These are phyloP conservation scores for Bombus pascuorum DNA, from an alignment of 1,140 invertebrate genomes.

Conservation along the genomic window DNA sequence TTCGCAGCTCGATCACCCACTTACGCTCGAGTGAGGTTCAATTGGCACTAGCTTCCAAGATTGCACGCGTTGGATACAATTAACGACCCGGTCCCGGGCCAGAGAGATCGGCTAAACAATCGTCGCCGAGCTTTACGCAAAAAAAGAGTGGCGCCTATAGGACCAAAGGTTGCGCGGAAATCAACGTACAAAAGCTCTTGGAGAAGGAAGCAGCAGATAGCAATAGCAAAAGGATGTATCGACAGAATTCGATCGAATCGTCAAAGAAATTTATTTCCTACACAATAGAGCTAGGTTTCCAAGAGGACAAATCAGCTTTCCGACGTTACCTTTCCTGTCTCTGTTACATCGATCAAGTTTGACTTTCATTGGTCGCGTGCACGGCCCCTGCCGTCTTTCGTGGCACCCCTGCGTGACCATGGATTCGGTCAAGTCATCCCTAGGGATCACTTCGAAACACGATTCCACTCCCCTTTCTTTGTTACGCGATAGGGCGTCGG, in stretches of 20 bases:
- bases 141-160: background rate
- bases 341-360: slow-evolving; percentile 61
- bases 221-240: slow-evolving; percentile 1
- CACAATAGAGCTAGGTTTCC: background rate
- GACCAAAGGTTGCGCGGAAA: background rate
- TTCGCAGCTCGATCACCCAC: slow-evolving; percentile 61
- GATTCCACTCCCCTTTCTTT: slow-evolving; percentile 40
- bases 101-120: background rate
- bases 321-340: slow-evolving; percentile 20
- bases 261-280: slow-evolving; percentile 21
- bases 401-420: slow-evolving; percentile 47
- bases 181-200: background rate
- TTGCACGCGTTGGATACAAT: slow-evolving; percentile 46
- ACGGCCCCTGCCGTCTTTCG: slow-evolving; percentile 2
- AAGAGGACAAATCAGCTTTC: slow-evolving; percentile 8
- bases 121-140: background rate
- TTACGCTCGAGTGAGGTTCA: slow-evolving; percentile 57
- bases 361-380: slow-evolving; percentile 61
- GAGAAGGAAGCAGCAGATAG: background rate
- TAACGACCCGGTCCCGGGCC: slow-evolving; percentile 15
- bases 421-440: slow-evolving; percentile 69
- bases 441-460: slow-evolving; percentile 62
- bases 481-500: slow-evolving; percentile 42
- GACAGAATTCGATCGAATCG: background rate
- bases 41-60: slow-evolving; percentile 39